Conservation (phyloP, 2,888 invertebrate genomes). For the Drosophila melanocephala region DNA sequence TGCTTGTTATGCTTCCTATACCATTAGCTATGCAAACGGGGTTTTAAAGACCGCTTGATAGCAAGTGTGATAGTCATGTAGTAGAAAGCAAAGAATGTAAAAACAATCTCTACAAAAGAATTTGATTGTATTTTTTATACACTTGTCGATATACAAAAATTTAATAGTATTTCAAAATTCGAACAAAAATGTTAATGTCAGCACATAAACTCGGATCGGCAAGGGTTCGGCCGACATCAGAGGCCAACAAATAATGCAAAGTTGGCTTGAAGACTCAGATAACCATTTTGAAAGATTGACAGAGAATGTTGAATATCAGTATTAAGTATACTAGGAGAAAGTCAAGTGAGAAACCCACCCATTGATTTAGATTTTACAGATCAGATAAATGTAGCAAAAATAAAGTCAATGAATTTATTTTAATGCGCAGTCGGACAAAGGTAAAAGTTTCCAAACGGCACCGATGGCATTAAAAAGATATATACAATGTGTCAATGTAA, state of each 20-base stretch:
- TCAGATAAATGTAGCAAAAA: neutral
- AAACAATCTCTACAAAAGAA: neutral
- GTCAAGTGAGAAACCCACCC: neutral
- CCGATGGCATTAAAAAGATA: neutral
- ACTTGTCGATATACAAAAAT: too few relatives aligned
- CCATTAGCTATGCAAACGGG: conserved; percentile 34
- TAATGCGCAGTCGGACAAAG: neutral
- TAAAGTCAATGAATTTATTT: neutral
- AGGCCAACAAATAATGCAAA: neutral
- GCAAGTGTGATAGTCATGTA: neutral
- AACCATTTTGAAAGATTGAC: neutral
- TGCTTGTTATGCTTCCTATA: neutral
- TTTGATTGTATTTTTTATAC: neutral
- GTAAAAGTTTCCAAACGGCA: neutral
- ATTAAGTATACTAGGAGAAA: neutral
- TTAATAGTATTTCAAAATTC: neutral
- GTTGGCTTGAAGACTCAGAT: neutral
- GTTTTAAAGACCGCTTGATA: conserved; percentile 27
- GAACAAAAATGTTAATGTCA: neutral
- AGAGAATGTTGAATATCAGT: neutral
- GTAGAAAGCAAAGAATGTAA: neutral
- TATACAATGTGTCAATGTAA: neutral
- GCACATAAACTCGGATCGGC: neutral
- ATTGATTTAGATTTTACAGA: neutral
- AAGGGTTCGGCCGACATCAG: neutral